Base-by-base conservation (phyloP, 2,113 vertebrate genomes). In the Oryzias woworae region DNA sequence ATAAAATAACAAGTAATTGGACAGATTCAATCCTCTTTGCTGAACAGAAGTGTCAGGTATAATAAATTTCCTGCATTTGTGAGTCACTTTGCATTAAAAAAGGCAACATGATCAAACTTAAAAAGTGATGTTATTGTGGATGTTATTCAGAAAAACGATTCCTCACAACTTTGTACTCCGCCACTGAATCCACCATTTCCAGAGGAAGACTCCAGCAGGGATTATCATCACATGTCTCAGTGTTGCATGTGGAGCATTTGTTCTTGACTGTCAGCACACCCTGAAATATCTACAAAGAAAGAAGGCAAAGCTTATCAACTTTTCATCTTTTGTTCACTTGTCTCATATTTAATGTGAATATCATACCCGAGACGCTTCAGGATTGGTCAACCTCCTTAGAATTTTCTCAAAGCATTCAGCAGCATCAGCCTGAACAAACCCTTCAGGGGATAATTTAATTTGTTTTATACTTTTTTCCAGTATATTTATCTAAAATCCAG, bases 401-500 rank as follows among this genome's bases (percentile, higher is more conserved):
- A 84, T 77, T 71, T 52, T 90, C 69, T 87, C 78, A 59, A 78
- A 85, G 49, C 74, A 90, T 53, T 90, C 84, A 1, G 83, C 87
- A 47, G 86, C 87, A 71, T 90, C 81, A 3, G 58, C 69, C 28
- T 89, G 82, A 44, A 84, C 61, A 56, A 1, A 3, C 2, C 77
- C 87, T 89, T 49, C 6, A 14, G 56, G 18, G 65, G 47, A 58
- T 41, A 54, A 1, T 3, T 49, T 23, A 49, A 20, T 23, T 13
- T 49, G 10, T 20, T 49, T 10, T 4, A 20, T 1, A 23, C 2
- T n/a, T 5, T 8, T n/a, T n/a, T 47, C 17, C 6, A 16, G 7
- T 12, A 36, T 36, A 36, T 36, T 36, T 2, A 36, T 7, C 31
- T 36, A 10, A 36, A 36, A 3, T 36, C 8, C 31, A 36, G 31